These are phyloP conservation scores for Octonoba sinensis DNA, from an alignment of 2,888 invertebrate genomes.

Conservation along the genomic window DNA sequence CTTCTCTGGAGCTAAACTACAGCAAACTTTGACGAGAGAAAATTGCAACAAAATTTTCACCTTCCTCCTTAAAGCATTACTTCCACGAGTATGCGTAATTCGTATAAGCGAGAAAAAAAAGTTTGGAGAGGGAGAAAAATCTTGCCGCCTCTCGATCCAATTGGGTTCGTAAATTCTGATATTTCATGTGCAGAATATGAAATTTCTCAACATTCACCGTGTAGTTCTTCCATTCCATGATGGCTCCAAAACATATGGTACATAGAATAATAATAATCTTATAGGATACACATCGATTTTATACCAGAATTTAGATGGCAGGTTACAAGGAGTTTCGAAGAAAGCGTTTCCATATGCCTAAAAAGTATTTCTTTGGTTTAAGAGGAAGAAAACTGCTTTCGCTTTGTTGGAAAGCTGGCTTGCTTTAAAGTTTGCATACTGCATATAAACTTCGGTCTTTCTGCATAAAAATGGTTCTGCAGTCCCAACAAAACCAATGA, in stretches of 20 bases:
- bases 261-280: constrained; percentile 43
- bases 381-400: constrained; percentile 1
- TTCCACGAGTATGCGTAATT: constrained; percentile 24
- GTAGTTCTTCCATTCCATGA: constrained; percentile 48
- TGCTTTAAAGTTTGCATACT: constrained; percentile 53
- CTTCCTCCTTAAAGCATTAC: constrained; percentile 7
- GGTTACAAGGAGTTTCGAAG: constrained; percentile 22
- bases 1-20: not conserved
- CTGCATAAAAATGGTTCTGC: constrained; percentile 46
- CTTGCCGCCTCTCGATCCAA: not conserved
- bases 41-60: constrained; percentile 9
- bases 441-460: constrained; percentile 53
- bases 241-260: constrained; percentile 24
- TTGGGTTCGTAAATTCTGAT: constrained; percentile 11
- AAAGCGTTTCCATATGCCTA: constrained; percentile 7
- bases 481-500: constrained; percentile 23
- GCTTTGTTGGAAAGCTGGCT: constrained; percentile 25
- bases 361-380: constrained; percentile 8
- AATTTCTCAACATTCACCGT: constrained; percentile 13
- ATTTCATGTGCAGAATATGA: constrained; percentile 29
- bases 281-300: constrained; percentile 27
- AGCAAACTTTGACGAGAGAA: no score
- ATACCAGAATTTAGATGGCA: constrained; percentile 55
- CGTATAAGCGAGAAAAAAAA: constrained; percentile 2
- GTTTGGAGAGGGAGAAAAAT: not conserved